Evolutionary conservation across 2,888 invertebrate species (phyloP), one percentile per base, ranked within the genome.

Genomic region (Agrotis segetum): DNA sequence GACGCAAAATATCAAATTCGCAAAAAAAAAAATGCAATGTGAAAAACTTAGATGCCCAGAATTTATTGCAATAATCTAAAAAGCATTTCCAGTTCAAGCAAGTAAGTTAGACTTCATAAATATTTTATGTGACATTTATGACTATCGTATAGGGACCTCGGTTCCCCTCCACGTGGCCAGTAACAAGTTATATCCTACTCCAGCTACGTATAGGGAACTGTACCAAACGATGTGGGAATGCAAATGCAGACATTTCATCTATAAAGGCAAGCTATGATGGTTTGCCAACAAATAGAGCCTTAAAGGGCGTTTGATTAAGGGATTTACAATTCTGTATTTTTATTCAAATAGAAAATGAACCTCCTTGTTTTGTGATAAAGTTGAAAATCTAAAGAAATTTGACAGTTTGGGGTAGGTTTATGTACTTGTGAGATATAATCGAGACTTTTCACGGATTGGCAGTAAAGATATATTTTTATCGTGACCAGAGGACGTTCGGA

Each of bases 111-210:
- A 44, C 40, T 46, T 17, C 2, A 53, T 40, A 14, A 40, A 47
- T 24, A 40, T 55, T 40, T 24, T 24, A 13, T 56, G 21, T 44
- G 6, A 13, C 29, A 72, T 49, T 64, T 63, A 53, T 55, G 21
- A 40, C 5, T 9, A 3, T 49, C 9, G 49, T 21, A 13, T 16
- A 29, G 46, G 17, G 11, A 19, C 29, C n/a, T 47, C 50, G 40
- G 50, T 40, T 14, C 68, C 75, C 75, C 72, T 63, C 53, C 24
- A 19, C 24, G 24, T 29, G 44, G 34, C 19, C n/a, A 19, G 11
- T 82, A 82, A 82, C 60, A 47, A 76, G 17, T 11, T 44, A 71
- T 70, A 79, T 81, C 82, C 83, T 72, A 72, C 50, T 82, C 49
- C 29, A 29, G 34, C 70, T 58, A 21, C 46, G 29, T 29, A 55